Evolutionary conservation across 2,797 vertebrate species (phyloP).

Genomic region (Cuniculus paca): DNA sequence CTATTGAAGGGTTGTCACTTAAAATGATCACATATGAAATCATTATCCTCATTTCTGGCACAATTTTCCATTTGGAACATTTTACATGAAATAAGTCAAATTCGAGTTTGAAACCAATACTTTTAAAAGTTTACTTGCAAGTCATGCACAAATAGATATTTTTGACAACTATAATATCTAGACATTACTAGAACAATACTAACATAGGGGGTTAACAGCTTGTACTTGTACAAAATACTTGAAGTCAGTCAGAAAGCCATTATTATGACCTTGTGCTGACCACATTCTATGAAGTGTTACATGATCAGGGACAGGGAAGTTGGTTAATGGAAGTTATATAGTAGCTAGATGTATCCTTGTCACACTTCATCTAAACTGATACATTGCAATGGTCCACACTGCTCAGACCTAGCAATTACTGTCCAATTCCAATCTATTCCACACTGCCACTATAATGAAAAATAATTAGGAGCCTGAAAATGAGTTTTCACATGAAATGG

Average conservation of each 20-base stretch:
- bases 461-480: constrained; percentile 99
- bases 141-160: constrained; percentile 83
- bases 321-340: constrained; percentile 95
- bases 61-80: constrained; percentile 58
- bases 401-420: constrained; percentile 97
- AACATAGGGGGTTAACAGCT: constrained; percentile 91
- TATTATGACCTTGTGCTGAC: constrained; percentile 94
- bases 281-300: constrained; percentile 93
- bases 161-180: constrained; percentile 87
- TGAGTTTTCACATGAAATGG: constrained; percentile 99
- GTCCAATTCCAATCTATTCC: constrained; percentile 98
- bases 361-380: constrained; percentile 99
- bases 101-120: constrained; percentile 57
- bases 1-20: not conserved
- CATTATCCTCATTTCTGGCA: constrained; percentile 64
- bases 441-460: constrained; percentile 97
- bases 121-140: constrained; percentile 78
- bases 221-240: constrained; percentile 89
- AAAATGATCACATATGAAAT: not conserved
- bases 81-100: constrained; percentile 57
- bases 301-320: constrained; percentile 95
- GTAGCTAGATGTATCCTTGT: constrained; percentile 96
- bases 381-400: constrained; percentile 94
- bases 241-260: constrained; percentile 90
- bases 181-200: constrained; percentile 84